Conservation (phyloP, 2,113 vertebrate species). For the Eurystomus gularis region DNA sequence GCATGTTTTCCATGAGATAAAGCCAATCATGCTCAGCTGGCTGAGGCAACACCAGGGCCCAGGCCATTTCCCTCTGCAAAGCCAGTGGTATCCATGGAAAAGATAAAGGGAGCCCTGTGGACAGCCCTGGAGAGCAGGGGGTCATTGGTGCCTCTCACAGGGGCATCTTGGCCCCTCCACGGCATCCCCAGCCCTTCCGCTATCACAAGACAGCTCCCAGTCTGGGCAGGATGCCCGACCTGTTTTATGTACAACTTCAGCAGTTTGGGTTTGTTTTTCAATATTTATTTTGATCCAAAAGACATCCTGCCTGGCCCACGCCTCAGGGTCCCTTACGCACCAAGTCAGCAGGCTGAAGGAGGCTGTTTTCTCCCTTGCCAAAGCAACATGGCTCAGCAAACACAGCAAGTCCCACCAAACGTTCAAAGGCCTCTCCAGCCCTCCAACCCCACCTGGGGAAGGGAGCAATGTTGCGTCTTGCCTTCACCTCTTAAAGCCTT, state of each 20-base stretch:
- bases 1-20: not conserved
- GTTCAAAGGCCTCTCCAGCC: constrained; percentile 11
- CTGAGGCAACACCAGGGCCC: not conserved
- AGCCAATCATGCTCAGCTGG: not conserved
- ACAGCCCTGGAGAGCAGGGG: not conserved
- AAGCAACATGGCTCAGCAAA: not conserved
- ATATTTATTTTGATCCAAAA: not conserved
- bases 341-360: not conserved
- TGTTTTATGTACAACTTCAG: not conserved
- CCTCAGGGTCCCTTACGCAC: not conserved
- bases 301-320: not conserved
- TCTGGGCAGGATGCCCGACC: fast-evolving
- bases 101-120: not conserved
- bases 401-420: not conserved
- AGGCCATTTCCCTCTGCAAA: not conserved
- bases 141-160: not conserved
- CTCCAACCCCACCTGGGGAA: not conserved
- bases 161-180: not conserved
- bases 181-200: not conserved
- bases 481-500: not conserved
- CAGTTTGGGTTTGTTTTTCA: not conserved
- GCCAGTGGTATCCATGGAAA: fast-evolving
- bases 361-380: not conserved
- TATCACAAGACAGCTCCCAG: fast-evolving
- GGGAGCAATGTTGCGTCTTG: not conserved